A percentile compares a stretch with the other conserved stretches of the same genome.
phyloP scores from a whole-genome alignment of 2,113 vertebrate species.

The Xenopus laevis region DNA sequence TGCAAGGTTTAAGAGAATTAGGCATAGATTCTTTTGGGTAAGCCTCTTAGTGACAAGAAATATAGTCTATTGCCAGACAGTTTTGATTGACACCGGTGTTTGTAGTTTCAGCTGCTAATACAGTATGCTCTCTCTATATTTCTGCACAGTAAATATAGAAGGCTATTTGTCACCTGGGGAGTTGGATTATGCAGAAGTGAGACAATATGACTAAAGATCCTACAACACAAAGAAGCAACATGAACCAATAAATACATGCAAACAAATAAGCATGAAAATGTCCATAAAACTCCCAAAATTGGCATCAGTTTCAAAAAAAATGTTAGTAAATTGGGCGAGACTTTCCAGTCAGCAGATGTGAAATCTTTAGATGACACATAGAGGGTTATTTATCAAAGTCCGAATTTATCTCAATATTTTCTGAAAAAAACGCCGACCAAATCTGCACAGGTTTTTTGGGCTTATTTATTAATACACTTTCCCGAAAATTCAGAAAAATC shows the following conservation, averaged over 20 bases:
- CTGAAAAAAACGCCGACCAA: too few relatives aligned
- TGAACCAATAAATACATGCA: conserved; percentile 43
- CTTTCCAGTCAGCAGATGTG: too few relatives aligned
- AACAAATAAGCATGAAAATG: conserved; percentile 27
- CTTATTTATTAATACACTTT: too few relatives aligned
- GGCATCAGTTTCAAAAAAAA: too few relatives aligned
- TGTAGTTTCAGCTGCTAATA: conserved; percentile 89
- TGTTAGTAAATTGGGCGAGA: too few relatives aligned
- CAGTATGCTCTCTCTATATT: conserved; percentile 69
- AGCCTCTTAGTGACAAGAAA: conserved; percentile 91
- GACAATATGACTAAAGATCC: conserved; percentile 78
- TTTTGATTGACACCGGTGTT: conserved; percentile 83
- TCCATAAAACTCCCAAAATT: too few relatives aligned
- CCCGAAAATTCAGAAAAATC: too few relatives aligned
- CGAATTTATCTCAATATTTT: too few relatives aligned
- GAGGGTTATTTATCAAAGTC: too few relatives aligned
- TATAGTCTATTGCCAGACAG: conserved; percentile 73
- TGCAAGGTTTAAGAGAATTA: conserved; percentile 88
- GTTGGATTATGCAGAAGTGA: conserved; percentile 83
- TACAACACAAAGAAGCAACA: conserved; percentile 62
- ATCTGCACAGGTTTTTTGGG: too few relatives aligned
- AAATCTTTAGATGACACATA: too few relatives aligned
- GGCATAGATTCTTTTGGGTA: conserved; percentile 85
- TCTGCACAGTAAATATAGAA: conserved; percentile 83
- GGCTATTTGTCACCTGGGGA: conserved; percentile 87